Percentiles rank a stretch among this genome's conserved stretches.
These are phyloP conservation scores for Lottia scabra DNA, from an alignment of 2,888 invertebrate species.

Conservation along the genomic window DNA sequence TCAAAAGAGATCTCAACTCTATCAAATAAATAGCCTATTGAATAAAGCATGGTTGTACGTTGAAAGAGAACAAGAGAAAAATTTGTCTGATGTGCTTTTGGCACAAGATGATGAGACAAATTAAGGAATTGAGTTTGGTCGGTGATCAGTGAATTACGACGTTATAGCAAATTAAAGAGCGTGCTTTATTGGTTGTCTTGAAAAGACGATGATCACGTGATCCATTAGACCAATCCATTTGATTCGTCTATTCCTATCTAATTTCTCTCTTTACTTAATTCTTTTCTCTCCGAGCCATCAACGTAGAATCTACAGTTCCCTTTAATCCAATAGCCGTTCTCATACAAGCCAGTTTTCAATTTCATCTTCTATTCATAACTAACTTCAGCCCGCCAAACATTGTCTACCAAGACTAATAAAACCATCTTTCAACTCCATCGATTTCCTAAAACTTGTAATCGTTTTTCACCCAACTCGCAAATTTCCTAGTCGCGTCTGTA, in stretches of 20 bases:
- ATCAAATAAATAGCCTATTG: conserved; percentile 31
- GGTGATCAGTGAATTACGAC: conserved; percentile 27
- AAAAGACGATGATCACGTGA: conserved; percentile 14
- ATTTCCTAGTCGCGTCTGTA: conserved; percentile 8
- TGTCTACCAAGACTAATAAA: conserved; percentile 21
- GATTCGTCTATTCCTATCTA: conserved; percentile 6
- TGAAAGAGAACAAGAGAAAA: conserved; percentile 23
- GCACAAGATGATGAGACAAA: conserved; percentile 24
- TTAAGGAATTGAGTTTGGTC: conserved; percentile 35
- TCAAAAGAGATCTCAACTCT: conserved; percentile 21
- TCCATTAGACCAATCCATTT: conserved; percentile 21
- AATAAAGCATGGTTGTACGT: conserved; percentile 22
- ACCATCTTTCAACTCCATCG: conserved; percentile 22
- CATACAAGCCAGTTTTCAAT: conserved; percentile 19
- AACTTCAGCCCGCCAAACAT: conserved; percentile 9
- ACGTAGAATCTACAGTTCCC: conserved; percentile 15
- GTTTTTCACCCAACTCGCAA: conserved; percentile 12
- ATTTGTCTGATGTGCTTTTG: conserved; percentile 27
- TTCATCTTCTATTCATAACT: conserved; percentile 17
- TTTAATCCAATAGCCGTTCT: conserved; percentile 20
- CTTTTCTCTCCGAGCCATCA: conserved; percentile 19
- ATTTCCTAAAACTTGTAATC: conserved; percentile 7
- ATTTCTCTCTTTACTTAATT: conserved; percentile 16
- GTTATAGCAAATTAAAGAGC: conserved; percentile 33
- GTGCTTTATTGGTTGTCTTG: conserved; percentile 17